phyloP scores from a whole-genome alignment of 2,888 invertebrate species.

The Netelia inedita region DNA sequence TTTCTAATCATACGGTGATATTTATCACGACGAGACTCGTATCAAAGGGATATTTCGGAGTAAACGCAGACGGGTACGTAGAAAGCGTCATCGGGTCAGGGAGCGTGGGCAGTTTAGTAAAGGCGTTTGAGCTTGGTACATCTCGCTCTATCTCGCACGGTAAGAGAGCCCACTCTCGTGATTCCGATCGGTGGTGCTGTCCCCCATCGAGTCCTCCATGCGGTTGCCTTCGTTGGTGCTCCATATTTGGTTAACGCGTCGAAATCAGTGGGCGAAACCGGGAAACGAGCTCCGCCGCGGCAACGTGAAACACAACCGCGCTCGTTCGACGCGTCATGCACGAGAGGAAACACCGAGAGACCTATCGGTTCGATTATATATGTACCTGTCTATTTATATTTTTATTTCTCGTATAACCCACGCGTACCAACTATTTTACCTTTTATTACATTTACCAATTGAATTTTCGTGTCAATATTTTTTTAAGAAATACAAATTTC shows the following conservation, averaged over 20 bases:
- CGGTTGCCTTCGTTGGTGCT: conserved; percentile 67
- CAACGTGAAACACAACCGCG: conserved; percentile 50
- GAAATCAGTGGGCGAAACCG: conserved; percentile 81
- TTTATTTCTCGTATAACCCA: not conserved
- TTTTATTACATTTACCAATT: not conserved
- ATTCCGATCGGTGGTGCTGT: conserved; percentile 33
- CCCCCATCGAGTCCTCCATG: conserved; percentile 55
- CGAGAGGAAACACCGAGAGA: conserved; percentile 48
- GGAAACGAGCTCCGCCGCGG: conserved; percentile 61
- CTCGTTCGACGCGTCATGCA: conserved; percentile 76
- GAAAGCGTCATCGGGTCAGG: conserved; percentile 77
- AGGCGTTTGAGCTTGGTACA: conserved; percentile 49
- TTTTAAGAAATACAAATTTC: not conserved
- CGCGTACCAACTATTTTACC: not conserved
- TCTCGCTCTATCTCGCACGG: not conserved
- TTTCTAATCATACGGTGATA: no score
- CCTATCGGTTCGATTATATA: not conserved
- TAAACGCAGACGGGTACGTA: conserved; percentile 59
- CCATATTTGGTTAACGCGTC: conserved; percentile 82
- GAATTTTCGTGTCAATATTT: not conserved
- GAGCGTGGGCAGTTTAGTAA: conserved; percentile 76
- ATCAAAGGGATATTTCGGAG: conserved; percentile 29
- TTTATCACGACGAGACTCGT: no score
- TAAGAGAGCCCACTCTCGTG: conserved; percentile 63
- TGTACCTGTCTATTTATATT: conserved; percentile 25